Evolutionary conservation across 2,888 invertebrate species (phyloP).

Genomic region (Steinernema hermaphroditum): DNA sequence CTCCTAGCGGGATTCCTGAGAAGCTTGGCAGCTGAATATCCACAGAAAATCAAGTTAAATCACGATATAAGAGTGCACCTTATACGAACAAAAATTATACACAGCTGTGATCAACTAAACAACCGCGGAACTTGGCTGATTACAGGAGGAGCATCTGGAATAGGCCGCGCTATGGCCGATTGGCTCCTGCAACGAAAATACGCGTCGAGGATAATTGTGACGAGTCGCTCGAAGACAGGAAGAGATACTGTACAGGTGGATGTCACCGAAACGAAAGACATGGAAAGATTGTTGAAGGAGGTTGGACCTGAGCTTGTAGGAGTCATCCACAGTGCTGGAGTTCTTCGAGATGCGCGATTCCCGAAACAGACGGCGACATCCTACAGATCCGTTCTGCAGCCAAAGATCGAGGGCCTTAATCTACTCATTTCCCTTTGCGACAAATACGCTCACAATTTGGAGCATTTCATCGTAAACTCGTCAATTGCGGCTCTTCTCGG

Average conservation of each 20-base stretch:
- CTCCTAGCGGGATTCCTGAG: conserved; percentile 43
- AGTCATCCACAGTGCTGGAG: conserved; percentile 60
- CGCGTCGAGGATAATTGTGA: not conserved
- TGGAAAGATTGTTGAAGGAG: conserved; percentile 37
- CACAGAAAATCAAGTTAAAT: conserved; percentile 26
- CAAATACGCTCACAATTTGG: conserved; percentile 29
- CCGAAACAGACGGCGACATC: conserved; percentile 45
- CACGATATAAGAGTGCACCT: not conserved
- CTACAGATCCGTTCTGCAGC: conserved; percentile 50
- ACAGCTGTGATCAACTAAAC: not conserved
- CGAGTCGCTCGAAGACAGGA: conserved; percentile 8
- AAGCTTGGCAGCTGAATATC: conserved; percentile 42
- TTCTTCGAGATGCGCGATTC: conserved; percentile 50
- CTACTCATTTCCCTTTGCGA: conserved; percentile 42
- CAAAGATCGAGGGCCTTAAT: conserved; percentile 54
- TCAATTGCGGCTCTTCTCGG: conserved; percentile 57
- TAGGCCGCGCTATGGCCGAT: conserved; percentile 56
- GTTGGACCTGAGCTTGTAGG: conserved; percentile 43
- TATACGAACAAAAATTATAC: not conserved
- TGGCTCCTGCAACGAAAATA: conserved; percentile 40
- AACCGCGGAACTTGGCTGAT: conserved; percentile 48
- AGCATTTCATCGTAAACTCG: conserved; percentile 57
- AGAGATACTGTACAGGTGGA: conserved; percentile 39
- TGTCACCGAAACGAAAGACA: conserved; percentile 38
- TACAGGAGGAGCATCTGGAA: conserved; percentile 61